These are phyloP conservation scores for Bombus huntii DNA, from an alignment of 1,140 invertebrate genomes.

Conservation along the genomic window DNA sequence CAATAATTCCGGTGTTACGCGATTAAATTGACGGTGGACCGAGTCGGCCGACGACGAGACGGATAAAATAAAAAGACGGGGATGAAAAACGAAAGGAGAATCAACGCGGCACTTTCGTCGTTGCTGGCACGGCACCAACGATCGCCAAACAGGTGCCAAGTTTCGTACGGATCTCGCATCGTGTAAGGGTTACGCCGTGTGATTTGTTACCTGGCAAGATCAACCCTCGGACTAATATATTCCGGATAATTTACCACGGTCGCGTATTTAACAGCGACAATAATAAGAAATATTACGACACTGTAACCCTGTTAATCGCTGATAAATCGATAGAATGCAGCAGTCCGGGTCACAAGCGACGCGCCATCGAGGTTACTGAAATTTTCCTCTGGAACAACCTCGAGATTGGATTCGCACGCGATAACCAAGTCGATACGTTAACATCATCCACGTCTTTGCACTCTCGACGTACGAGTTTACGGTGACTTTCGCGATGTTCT, in stretches of 20 bases:
- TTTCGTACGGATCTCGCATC: constrained; percentile 10
- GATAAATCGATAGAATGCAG: constrained; percentile 18
- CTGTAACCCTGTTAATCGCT: background rate
- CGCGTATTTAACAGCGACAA: background rate
- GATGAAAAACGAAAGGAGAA: background rate
- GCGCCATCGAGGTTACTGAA: background rate
- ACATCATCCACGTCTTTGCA: background rate
- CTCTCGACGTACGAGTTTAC: background rate
- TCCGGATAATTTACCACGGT: background rate
- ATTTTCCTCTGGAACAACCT: background rate
- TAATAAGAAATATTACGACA: constrained; percentile 5
- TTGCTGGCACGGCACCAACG: constrained; percentile 27
- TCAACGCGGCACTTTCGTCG: background rate
- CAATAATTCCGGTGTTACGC: constrained; percentile 2
- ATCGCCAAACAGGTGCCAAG: constrained; percentile 33
- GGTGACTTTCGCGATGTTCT: background rate
- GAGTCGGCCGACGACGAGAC: background rate
- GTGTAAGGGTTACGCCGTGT: background rate
- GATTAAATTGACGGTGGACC: background rate
- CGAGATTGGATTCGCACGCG: background rate
- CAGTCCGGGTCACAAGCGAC: background rate
- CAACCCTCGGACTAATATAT: background rate
- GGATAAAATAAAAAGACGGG: background rate
- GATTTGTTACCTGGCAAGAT: constrained; percentile 24
- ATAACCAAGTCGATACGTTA: background rate